Conservation (phyloP, 2,113 vertebrate species). For the Pterocles burchelli region DNA sequence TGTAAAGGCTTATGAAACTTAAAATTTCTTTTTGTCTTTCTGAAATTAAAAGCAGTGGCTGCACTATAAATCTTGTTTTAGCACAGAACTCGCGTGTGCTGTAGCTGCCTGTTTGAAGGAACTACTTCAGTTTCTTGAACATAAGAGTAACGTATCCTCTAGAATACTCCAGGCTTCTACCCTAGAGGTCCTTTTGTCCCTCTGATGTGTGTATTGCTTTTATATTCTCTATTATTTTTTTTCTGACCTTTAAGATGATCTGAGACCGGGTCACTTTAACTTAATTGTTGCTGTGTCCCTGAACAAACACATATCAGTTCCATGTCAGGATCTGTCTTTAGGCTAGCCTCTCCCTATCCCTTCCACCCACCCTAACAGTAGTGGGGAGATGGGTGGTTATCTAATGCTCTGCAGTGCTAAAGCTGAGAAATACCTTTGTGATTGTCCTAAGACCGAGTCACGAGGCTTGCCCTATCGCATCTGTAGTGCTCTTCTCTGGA, state of each 20-base stretch:
- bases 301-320: rapidly evolving
- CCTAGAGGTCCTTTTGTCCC: not conserved
- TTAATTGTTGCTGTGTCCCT: not conserved
- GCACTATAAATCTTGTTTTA: not conserved
- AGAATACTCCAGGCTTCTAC: not conserved
- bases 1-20: not conserved
- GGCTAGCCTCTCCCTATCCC: not conserved
- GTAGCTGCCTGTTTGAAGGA: not conserved
- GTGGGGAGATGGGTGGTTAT: slow-evolving; percentile 2
- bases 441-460: not conserved
- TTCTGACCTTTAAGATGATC: not conserved
- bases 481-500: not conserved
- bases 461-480: not conserved
- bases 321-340: not conserved
- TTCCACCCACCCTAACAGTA: not conserved
- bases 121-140: not conserved
- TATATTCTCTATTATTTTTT: not conserved
- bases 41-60: not conserved
- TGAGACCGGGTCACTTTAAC: not conserved
- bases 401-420: not conserved
- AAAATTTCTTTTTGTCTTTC: not conserved
- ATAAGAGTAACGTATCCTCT: not conserved
- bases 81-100: not conserved
- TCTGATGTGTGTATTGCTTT: not conserved
- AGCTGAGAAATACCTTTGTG: not conserved